Base-by-base conservation (phyloP, 2,113 vertebrate species). In the Prionailurus bengalensis region DNA sequence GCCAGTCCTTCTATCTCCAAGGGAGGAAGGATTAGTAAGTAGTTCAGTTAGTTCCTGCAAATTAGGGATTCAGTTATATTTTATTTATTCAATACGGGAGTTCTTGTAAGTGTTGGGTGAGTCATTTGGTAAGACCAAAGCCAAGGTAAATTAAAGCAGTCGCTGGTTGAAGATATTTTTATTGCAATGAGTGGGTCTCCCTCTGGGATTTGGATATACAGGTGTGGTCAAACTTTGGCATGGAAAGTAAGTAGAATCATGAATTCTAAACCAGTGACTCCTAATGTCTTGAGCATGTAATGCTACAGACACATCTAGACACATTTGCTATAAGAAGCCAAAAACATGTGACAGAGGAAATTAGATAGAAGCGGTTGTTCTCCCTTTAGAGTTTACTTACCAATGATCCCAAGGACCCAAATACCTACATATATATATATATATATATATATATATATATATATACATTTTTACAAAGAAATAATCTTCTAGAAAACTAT, bases 141-240 rank as follows among this genome's bases (percentile, higher is more conserved):
- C 84, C 97, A 98, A 98, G 81, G 36, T 97, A 98, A 97, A 97
- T 96, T 95, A 97, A 96, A 98, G 95, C 39, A 68, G 55, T 96
- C 70, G 36, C 53, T 79, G 65, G 88, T 88, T 80, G 53, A 97
- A 89, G 70, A 76, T 96, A 92, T 97, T 98, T 98, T 98, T 95
- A 87, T 94, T 97, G 91, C 80, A 96, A 90, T 89, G 45, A 97
- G 97, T 97, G 73, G 17, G 53, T 83, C 63, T 89, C 68, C 98
- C 76, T 86, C 78, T 61, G 82, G 5, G 33, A 51, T 88, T 76
- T 86, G 51, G 78, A 79, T 79, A 96, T 48, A 86, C 66, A 97
- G 95, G 84, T 88, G 74, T 86, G 78, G 91, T 96, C 96, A 93
- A 58, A 83, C 31, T 63, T 97, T 79, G 36, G 89, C 82, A 71